Percentiles rank a stretch among this genome's conserved stretches.
Evolutionary conservation across 2,113 vertebrate species (phyloP).

Genomic region (Gavialis gangeticus): DNA sequence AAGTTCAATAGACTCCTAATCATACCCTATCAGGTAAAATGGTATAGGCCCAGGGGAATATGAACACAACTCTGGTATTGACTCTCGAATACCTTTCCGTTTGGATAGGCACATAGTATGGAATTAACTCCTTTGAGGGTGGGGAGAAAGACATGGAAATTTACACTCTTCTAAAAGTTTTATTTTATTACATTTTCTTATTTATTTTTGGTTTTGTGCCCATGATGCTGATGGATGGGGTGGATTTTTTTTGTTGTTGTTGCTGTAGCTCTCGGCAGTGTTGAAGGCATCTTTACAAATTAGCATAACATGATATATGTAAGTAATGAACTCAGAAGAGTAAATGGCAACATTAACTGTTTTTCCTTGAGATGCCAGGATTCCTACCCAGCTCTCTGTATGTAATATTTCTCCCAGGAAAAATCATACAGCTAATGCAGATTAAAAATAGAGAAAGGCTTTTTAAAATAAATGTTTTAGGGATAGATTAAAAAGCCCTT

Average conservation of each 20-base stretch:
- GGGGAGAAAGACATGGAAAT: too few species aligned
- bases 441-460: neutral
- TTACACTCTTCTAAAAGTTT: too few species aligned
- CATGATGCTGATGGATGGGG: neutral
- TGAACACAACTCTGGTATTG: neutral
- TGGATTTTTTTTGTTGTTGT: neutral
- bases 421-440: constrained; percentile 14
- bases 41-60: neutral
- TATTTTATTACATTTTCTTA: too few species aligned
- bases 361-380: constrained; percentile 21
- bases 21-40: too few species aligned
- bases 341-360: neutral
- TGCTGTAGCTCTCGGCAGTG: neutral
- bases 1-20: too few species aligned
- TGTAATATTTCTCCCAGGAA: neutral
- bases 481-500: constrained; percentile 30
- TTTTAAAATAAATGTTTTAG: constrained; percentile 31
- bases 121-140: too few species aligned
- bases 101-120: neutral
- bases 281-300: neutral
- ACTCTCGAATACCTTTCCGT: neutral
- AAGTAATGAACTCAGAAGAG: neutral
- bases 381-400: neutral
- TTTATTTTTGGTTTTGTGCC: neutral
- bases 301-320: constrained; percentile 16